Base-by-base conservation (phyloP, 2,888 invertebrate genomes). In the Eueremaeus valkanovi region DNA sequence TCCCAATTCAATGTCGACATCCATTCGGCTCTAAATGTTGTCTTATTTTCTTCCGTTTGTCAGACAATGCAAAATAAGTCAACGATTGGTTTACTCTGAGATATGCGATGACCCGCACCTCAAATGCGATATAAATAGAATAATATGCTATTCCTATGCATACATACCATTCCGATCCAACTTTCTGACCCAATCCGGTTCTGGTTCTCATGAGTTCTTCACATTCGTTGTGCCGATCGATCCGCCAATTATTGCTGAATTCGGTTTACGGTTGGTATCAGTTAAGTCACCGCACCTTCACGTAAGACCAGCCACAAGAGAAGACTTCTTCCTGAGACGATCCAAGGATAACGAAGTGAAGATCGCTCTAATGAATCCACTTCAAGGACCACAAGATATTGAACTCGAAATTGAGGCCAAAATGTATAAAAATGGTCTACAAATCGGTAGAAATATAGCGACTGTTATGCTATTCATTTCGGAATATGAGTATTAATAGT, bases 401-500 rank as follows among this genome's bases (percentile, higher is more conserved):
- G 75, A 75, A 42, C 42, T 75, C 36, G 75, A 75, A 63, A 61
- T 75, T 21, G 75, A 75, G 72, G 75, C 75, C 13, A 72, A 72
- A 72, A 75, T 75, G 75, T 75, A 75, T 63, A 75, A 75, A 61
- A 75, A 75, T 27, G 75, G 75, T 72, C 61, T 75, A 11, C 75
- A 75, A 49, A 72, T 75, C 40, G 75, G 75, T 21, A 72, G 58
- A 75, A 75, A 75, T 61, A 29, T 75, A 3, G 75, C 75, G 16
- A 75, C 72, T 36, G 72, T 75, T 42, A 75, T 72, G 45, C 27
- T 75, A 29, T 75, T 75, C 72, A 75, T 75, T 13, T 75, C 75
- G 33, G 75, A 75, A 63, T 75, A 72, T 36, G 75, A 75, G 33
- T 75, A 72, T 45, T 75, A 72, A 61, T 31, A 21, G 0, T 13